Evolutionary conservation across 1,140 invertebrate genomes (phyloP), one percentile per base, ranked within the genome.

Genomic region (Pogonognathellus flavescens): DNA sequence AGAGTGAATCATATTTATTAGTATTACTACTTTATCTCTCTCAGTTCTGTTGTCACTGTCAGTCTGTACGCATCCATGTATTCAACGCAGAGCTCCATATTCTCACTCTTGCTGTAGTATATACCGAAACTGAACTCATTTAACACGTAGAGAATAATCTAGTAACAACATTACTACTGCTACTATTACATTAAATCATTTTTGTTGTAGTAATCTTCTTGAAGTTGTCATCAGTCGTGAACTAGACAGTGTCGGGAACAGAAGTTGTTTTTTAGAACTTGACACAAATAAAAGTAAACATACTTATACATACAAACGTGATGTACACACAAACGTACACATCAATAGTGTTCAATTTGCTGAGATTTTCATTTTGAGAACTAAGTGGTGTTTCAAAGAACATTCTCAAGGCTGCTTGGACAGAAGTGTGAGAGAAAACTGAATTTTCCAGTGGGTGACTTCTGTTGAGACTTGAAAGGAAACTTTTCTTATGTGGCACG

Each of bases 41-140:
- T 76, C 70, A 49, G 70, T 50, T 76, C 41, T 76, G 70, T 76
- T 76, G 70, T 76, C 70, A 76, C 41, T 76, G 41, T 76, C 41
- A 50, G 25, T 50, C 41, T 50, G 70, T 76, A 18, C 41, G 31
- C 49, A 49, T 16, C 41, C 41, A 14, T 41, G 41, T 14, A 11
- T 50, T 50, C 70, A 50, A 76, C 53, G 9, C 13, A 72, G 66
- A 1, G 16, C n/a, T 50, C 70, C 66, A 41, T 70, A 70, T 70
- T n/a, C 66, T 31, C 22, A 31, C 20, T 14, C 13, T 41, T n/a
- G n/a, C n/a, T n/a, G n/a, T n/a, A 25, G n/a, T 62, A 62, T 9
- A 62, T n/a, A 62, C 3, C 9, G 11, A 14, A 66, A 20, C 22
- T 25, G 62, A 66, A 66, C 62, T 66, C 62, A 66, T 66, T 66